Conservation (phyloP, 2,113 vertebrate species). For the Choloepus hoffmanni region DNA sequence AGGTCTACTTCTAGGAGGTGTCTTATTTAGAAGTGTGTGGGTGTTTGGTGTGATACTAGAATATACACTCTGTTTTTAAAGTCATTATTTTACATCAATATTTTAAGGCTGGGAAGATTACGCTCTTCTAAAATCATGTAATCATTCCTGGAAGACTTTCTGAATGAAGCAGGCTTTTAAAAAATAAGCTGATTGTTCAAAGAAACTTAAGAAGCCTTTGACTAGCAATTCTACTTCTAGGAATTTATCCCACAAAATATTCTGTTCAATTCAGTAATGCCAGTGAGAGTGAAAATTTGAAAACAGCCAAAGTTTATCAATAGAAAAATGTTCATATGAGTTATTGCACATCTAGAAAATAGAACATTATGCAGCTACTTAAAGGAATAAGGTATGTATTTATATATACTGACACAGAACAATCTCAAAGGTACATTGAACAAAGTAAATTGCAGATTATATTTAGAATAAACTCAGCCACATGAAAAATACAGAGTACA, state of each 20-base stretch:
- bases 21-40: background rate
- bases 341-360: background rate
- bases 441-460: constrained; percentile 45
- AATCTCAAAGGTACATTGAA: background rate
- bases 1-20: background rate
- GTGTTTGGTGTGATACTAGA: background rate
- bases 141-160: background rate
- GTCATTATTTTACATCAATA: background rate
- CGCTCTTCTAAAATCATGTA: background rate
- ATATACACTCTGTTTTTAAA: background rate
- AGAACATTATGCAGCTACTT: background rate
- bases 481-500: constrained; percentile 8
- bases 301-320: background rate
- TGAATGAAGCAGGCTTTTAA: background rate
- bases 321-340: background rate
- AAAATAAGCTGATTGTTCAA: background rate
- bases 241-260: background rate
- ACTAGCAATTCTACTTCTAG: constrained; percentile 1
- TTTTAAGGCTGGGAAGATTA: background rate
- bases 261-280: background rate
- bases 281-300: background rate
- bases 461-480: constrained; percentile 29
- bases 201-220: background rate
- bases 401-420: background rate
- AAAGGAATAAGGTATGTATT: background rate